These are phyloP conservation scores for Therioaphis trifolii DNA, from an alignment of 2,888 invertebrate genomes.

Conservation along the genomic window DNA sequence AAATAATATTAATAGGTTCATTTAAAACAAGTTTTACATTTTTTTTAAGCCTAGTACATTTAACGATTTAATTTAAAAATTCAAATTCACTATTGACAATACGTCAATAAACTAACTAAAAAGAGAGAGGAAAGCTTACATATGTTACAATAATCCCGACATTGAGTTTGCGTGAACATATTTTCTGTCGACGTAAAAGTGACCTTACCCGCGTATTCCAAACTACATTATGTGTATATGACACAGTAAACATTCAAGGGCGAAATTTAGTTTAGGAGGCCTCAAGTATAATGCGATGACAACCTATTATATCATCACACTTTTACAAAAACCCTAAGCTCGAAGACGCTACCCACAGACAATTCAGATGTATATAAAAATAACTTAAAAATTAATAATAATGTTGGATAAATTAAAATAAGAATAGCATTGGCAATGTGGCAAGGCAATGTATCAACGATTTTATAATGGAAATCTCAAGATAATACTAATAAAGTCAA, in stretches of 20 bases:
- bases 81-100: too few relatives aligned
- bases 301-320: background rate
- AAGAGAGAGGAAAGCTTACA: slow-evolving; percentile 25
- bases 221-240: background rate
- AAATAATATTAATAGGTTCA: too few relatives aligned
- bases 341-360: background rate
- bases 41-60: too few relatives aligned
- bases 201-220: slow-evolving; percentile 22
- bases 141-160: slow-evolving; percentile 29
- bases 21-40: too few relatives aligned
- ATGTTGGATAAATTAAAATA: background rate
- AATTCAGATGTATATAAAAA: background rate
- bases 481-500: background rate
- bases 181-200: slow-evolving; percentile 34
- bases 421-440: too few relatives aligned
- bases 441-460: background rate
- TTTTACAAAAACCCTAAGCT: slow-evolving; percentile 10
- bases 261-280: background rate
- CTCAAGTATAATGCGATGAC: background rate
- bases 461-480: background rate
- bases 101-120: background rate
- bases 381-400: background rate
- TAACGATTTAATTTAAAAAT: too few relatives aligned
- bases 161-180: slow-evolving; percentile 11
- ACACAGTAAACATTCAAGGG: slow-evolving; percentile 36